Conservation (phyloP, 2,797 vertebrate species). For the Alectoris magna region DNA sequence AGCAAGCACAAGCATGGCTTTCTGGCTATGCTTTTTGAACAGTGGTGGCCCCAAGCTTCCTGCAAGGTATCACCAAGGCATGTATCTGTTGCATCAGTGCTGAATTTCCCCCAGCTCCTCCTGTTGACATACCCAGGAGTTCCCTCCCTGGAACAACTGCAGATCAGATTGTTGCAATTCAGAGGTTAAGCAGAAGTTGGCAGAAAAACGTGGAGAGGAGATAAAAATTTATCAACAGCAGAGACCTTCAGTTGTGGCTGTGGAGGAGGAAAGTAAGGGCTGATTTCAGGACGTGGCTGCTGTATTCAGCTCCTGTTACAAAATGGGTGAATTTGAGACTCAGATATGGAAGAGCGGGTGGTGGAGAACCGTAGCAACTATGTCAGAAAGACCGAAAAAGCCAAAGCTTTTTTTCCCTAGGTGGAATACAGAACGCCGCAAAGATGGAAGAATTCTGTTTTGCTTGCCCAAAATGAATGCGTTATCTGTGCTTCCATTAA, state of each 20-base stretch:
- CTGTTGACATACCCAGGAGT: background rate
- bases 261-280: slow-evolving; percentile 1
- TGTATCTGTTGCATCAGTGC: background rate
- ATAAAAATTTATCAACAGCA: slow-evolving; percentile 60
- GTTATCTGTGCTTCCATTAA: background rate
- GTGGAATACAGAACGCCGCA: background rate
- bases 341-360: slow-evolving; percentile 33
- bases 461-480: background rate
- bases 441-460: background rate
- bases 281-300: background rate
- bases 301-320: slow-evolving; percentile 17
- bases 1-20: rapidly evolving
- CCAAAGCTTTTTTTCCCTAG: background rate
- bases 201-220: background rate
- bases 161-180: background rate
- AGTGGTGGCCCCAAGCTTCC: background rate
- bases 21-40: background rate
- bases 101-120: background rate
- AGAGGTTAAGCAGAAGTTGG: slow-evolving; percentile 11
- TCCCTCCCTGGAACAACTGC: background rate
- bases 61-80: background rate
- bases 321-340: slow-evolving; percentile 36
- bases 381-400: slow-evolving; percentile 50
- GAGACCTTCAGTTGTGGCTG: background rate
- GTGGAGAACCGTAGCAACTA: background rate